phyloP scores from a whole-genome alignment of 2,797 vertebrate genomes.

The Podarcis siculus region DNA sequence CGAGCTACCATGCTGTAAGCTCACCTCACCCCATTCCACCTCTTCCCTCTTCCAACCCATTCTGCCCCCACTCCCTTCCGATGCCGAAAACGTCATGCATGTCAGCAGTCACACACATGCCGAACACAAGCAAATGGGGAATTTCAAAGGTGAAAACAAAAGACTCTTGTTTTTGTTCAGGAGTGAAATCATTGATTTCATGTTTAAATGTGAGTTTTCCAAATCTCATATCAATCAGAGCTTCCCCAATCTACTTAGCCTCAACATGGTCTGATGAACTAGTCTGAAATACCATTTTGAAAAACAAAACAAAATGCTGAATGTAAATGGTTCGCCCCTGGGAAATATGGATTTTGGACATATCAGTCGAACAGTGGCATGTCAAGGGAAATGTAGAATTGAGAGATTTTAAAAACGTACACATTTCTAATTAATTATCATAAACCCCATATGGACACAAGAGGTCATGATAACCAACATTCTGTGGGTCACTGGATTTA shows the following conservation, averaged over 20 bases:
- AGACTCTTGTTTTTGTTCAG: neutral
- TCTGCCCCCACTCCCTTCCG: too few species aligned
- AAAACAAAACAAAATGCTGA: neutral
- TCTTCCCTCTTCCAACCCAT: too few species aligned
- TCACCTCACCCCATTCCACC: too few species aligned
- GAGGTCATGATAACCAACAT: conserved; percentile 8
- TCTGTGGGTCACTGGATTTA: neutral
- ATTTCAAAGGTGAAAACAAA: too few species aligned
- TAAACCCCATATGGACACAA: conserved; percentile 4
- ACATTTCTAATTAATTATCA: conserved; percentile 8
- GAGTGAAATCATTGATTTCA: neutral
- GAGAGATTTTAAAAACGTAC: neutral
- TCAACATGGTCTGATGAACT: neutral
- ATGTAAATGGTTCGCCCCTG: neutral
- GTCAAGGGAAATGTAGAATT: neutral
- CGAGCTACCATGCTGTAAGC: too few species aligned
- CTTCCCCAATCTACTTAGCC: neutral
- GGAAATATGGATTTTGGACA: neutral
- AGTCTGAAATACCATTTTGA: neutral
- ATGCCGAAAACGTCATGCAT: too few species aligned
- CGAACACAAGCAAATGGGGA: too few species aligned
- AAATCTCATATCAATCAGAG: neutral
- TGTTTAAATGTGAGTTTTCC: neutral
- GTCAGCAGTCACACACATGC: too few species aligned
- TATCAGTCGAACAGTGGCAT: neutral